Conservation (phyloP, 2,113 vertebrate species). For the Emydocephalus ijimae region DNA sequence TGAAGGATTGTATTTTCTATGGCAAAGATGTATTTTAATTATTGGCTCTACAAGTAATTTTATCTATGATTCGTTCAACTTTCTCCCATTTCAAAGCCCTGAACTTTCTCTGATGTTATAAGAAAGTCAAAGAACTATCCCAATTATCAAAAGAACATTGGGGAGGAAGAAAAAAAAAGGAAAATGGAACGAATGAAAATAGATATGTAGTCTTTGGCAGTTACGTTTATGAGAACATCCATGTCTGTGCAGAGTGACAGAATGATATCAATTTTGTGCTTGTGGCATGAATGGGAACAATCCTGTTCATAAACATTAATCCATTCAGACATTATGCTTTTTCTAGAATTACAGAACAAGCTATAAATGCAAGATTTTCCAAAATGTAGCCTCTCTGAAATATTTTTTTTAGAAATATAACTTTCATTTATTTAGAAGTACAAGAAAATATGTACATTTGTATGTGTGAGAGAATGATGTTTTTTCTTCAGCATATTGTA, state of each 20-base stretch:
- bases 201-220: not conserved
- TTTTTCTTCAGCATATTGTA: not conserved
- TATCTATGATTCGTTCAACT: not conserved
- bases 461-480: not conserved
- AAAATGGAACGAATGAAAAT: slow-evolving; percentile 20
- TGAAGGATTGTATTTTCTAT: not conserved
- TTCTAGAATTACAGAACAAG: not conserved
- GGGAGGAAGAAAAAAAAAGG: not conserved
- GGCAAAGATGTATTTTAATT: not conserved
- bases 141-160: not conserved
- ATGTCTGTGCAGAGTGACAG: not conserved
- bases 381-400: not conserved
- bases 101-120: not conserved
- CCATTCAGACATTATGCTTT: slow-evolving; percentile 7
- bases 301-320: not conserved
- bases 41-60: not conserved
- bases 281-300: slow-evolving; percentile 19
- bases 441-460: not conserved
- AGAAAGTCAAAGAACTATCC: slow-evolving; percentile 8
- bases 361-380: not conserved
- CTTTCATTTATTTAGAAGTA: not conserved
- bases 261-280: slow-evolving; percentile 33
- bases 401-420: not conserved
- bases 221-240: slow-evolving; percentile 37
- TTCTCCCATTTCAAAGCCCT: not conserved